Evolutionary conservation across 2,113 vertebrate species (phyloP), one percentile per base, ranked within the genome.

Genomic region (Centropus unirufus): DNA sequence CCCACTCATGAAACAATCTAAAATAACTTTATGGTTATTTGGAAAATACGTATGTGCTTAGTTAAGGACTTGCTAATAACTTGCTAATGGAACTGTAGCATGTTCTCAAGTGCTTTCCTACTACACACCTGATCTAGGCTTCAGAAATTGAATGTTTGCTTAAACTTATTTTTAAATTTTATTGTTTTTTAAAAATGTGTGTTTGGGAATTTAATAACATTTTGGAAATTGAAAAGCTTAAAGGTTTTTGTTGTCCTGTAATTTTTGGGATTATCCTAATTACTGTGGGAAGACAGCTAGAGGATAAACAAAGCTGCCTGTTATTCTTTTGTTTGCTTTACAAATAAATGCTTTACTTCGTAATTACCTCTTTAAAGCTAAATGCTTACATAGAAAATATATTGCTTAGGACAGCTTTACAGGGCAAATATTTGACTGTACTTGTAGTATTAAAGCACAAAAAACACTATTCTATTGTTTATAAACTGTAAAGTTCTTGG

Each of bases 211-310:
- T 72, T 63, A 63, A 72, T 57, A 8, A 34, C 18, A 84, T 74
- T 93, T 85, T 84, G 26, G 69, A 75, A 74, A 87, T 44, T 21
- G n/a, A 76, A 95, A 91, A 67, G 9, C 11, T 8, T 83, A n/a
- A 58, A 8, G 52, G 8, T 49, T 79, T 87, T 67, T 59, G 23
- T 75, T 85, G 23, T 30, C 93, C 68, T 89, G 63, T 69, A 74
- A 52, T 94, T 94, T 96, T 90, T 1, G 58, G 75, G 84, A 90
- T 92, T 91, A 90, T 79, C 4, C 42, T 80, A 91, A 87, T 92
- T 96, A 61, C 74, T 88, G 8, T 68, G 68, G 44, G 36, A 92
- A 96, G 93, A 74, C 27, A 80, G 47, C 26, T 89, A 73, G 93
- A 92, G 49, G 62, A 77, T 74, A 86, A 91, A 91, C 34, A 89